phyloP scores from a whole-genome alignment of 2,797 vertebrate species.

The Lagocephalus sceleratus region DNA sequence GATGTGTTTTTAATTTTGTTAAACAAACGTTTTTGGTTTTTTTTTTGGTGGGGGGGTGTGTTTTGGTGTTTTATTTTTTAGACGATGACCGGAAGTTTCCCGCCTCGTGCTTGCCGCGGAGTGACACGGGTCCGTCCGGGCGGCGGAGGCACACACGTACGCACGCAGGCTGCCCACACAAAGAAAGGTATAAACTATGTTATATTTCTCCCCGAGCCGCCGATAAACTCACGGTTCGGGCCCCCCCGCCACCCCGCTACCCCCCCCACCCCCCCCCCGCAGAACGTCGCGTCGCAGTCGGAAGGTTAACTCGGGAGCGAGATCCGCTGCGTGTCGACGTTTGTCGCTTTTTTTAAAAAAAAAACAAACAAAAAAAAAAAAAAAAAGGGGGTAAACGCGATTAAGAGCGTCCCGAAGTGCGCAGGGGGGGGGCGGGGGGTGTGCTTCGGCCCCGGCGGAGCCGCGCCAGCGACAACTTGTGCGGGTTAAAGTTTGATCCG shows the following conservation, averaged over 20 bases:
- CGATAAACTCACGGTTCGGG: neutral
- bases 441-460: neutral
- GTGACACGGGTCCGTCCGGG: slow-evolving; percentile 71
- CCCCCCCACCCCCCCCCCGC: no score
- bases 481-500: slow-evolving; percentile 45
- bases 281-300: slow-evolving; percentile 5
- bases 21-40: no score
- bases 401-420: slow-evolving; percentile 15
- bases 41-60: no score
- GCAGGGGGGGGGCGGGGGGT: slow-evolving; percentile 5
- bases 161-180: slow-evolving; percentile 71
- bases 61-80: slow-evolving; percentile 43
- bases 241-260: no score
- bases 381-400: slow-evolving; percentile 17
- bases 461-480: slow-evolving; percentile 19
- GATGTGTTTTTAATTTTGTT: no score
- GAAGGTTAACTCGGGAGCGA: slow-evolving; percentile 28
- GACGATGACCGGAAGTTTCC: slow-evolving; percentile 37
- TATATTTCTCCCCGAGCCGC: slow-evolving; percentile 15
- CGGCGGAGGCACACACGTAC: slow-evolving; percentile 80
- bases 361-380: no score
- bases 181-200: slow-evolving; percentile 79
- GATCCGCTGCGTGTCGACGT: slow-evolving; percentile 64
- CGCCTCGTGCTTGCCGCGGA: fast-evolving
- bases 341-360: slow-evolving; percentile 17